Evolutionary conservation across 2,797 vertebrate genomes (phyloP).

Genomic region (Steatocranus sp.): DNA sequence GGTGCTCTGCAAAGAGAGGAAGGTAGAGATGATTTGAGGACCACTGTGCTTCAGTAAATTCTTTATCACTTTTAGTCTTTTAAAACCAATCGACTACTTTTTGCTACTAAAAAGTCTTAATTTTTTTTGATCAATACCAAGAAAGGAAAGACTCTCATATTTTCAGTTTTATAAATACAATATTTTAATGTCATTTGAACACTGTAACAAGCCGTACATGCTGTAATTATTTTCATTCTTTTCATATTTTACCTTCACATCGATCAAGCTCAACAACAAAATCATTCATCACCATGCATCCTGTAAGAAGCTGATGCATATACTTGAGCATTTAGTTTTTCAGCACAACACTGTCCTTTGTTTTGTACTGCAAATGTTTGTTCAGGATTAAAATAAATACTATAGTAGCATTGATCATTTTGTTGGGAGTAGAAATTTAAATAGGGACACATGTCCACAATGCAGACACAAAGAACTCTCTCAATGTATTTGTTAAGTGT

Average conservation of each 20-base stretch:
- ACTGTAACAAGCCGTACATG: fast-evolving
- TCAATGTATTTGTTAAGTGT: neutral
- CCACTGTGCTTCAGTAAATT: neutral
- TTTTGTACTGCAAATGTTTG: fast-evolving
- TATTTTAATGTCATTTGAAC: neutral
- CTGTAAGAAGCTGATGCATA: neutral
- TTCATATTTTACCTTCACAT: neutral
- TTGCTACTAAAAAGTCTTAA: fast-evolving
- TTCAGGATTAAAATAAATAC: neutral
- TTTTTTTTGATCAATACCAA: neutral
- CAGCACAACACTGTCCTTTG: neutral
- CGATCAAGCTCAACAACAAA: neutral
- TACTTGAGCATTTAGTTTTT: neutral
- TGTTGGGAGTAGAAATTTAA: neutral
- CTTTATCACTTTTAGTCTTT: neutral
- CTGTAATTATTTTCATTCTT: neutral
- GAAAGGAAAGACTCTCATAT: neutral
- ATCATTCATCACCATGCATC: neutral
- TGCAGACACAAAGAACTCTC: neutral
- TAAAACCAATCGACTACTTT: neutral
- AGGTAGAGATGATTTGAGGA: neutral
- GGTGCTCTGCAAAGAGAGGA: slow-evolving; percentile 77
- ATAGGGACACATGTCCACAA: neutral
- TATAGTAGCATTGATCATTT: neutral
- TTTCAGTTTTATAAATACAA: neutral